Percentiles rank a stretch among this genome's conserved stretches.
Evolutionary conservation across 2,888 invertebrate species (phyloP).

Genomic region (Strigamia transsilvanica): DNA sequence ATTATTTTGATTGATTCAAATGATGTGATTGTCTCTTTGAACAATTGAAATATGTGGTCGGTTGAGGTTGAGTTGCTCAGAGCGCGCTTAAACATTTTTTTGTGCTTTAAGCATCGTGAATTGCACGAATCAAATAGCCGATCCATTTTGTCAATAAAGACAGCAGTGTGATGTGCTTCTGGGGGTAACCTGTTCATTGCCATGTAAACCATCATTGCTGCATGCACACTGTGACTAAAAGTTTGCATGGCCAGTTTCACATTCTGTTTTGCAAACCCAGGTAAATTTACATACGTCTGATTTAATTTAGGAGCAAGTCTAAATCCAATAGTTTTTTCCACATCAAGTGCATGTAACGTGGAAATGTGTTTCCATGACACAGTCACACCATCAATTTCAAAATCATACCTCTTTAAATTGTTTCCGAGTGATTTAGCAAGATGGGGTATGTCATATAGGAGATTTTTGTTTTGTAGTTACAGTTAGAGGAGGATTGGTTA

Average conservation of each 20-base stretch:
- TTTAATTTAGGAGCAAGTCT: neutral
- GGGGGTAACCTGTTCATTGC: neutral
- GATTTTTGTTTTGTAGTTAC: too few species aligned
- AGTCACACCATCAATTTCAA: neutral
- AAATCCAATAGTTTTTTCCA: neutral
- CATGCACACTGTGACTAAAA: neutral
- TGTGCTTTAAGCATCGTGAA: neutral
- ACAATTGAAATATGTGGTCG: neutral
- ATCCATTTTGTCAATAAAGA: constrained; percentile 12
- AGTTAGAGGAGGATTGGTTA: too few species aligned
- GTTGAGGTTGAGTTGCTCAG: neutral
- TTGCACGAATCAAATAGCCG: neutral
- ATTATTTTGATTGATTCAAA: too few species aligned
- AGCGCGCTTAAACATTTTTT: neutral
- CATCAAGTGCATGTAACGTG: neutral
- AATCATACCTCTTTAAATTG: constrained; percentile 5
- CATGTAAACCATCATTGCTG: constrained; percentile 6
- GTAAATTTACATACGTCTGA: neutral
- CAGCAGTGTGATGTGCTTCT: neutral
- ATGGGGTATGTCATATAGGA: constrained; percentile 7
- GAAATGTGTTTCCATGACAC: neutral
- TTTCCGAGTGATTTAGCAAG: neutral
- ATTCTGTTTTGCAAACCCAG: neutral
- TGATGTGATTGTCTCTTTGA: neutral
- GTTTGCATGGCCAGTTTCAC: neutral